These are phyloP conservation scores for Manis javanica DNA, from an alignment of 2,797 vertebrate species.

Conservation along the genomic window DNA sequence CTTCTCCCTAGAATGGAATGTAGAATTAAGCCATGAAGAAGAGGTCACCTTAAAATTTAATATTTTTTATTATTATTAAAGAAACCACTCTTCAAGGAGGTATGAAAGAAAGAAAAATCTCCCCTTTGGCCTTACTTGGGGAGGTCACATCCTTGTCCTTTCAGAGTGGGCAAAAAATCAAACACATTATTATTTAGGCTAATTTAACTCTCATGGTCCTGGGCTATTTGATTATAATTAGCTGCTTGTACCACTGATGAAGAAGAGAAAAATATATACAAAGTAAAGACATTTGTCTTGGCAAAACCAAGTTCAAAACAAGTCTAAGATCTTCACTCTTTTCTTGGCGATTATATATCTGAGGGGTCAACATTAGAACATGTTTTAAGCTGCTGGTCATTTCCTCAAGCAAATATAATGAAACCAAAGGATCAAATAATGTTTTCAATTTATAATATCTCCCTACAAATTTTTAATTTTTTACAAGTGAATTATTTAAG, in stretches of 20 bases:
- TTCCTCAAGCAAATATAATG: constrained; percentile 43
- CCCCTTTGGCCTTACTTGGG: background rate
- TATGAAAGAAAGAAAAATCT: background rate
- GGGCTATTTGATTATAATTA: constrained; percentile 50
- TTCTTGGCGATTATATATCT: background rate
- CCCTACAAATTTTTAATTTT: constrained; percentile 46
- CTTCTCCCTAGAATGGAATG: background rate
- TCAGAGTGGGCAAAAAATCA: constrained; percentile 25
- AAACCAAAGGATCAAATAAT: constrained; percentile 29
- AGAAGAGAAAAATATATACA: constrained; percentile 3
- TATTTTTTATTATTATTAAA: constrained; percentile 8
- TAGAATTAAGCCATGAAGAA: background rate
- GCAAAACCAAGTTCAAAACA: constrained; percentile 2
- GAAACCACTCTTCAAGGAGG: background rate
- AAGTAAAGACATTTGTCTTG: constrained; percentile 9
- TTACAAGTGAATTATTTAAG: constrained; percentile 45
- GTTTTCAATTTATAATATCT: constrained; percentile 18
- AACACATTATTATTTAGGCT: constrained; percentile 23
- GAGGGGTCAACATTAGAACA: constrained; percentile 5
- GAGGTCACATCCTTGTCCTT: background rate
- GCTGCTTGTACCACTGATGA: constrained; percentile 31
- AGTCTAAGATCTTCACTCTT: background rate
- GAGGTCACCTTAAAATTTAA: constrained; percentile 14
- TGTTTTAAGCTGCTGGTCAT: background rate
- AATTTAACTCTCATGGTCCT: constrained; percentile 46